Base-by-base conservation (phyloP, 2,797 vertebrate genomes). In the Limosa lapponica region DNA sequence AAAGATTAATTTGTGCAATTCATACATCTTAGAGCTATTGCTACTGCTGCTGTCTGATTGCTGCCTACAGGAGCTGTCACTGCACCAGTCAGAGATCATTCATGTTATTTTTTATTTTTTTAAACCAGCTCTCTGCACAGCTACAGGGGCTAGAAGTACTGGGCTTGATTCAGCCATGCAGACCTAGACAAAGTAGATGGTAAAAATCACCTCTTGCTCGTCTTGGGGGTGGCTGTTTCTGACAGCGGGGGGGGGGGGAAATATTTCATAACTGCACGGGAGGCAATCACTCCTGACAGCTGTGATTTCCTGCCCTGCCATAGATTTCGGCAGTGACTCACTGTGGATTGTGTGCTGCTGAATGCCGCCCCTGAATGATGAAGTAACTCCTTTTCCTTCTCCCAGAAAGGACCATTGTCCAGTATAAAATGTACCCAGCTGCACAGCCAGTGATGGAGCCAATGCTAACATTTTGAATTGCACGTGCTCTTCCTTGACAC, bases 381-480 rank as follows among this genome's bases (percentile, higher is more conserved):
- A 95, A 82, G 59, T 73, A 82, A 37, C 8, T 59, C 62, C 36
- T 81, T 94, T 78, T 91, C 74, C 43, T 59, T 89, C 20, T 79
- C 82, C 86, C 55, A 97, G 86, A 95, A 96, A 95, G 90, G 74
- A 74, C 64, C 86, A 65, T 94, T 96, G 96, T 97, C 88, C 83
- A n/a, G 74, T 19, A 51, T 27, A 43, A 87, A 88, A 82, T 23
- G 27, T 34, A 23, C 37, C 44, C 96, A 96, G 95, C 93, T 97
- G 96, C 86, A 65, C 44, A 67, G 55, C 14, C 89, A 66, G 55
- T 0, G 0, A 55, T 5, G 51, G 49, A 93, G 92, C 87, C 94
- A 87, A 37, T 1, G 52, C 52, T 70, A 59, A 64, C 67, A 83
- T 24, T 87, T 41, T 78, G 54, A 71, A 32, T 5, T 12, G 36